Percentiles rank a stretch among this genome's conserved stretches.
Evolutionary conservation across 2,797 vertebrate genomes (phyloP).

Genomic region (Sebastes steindachneri): DNA sequence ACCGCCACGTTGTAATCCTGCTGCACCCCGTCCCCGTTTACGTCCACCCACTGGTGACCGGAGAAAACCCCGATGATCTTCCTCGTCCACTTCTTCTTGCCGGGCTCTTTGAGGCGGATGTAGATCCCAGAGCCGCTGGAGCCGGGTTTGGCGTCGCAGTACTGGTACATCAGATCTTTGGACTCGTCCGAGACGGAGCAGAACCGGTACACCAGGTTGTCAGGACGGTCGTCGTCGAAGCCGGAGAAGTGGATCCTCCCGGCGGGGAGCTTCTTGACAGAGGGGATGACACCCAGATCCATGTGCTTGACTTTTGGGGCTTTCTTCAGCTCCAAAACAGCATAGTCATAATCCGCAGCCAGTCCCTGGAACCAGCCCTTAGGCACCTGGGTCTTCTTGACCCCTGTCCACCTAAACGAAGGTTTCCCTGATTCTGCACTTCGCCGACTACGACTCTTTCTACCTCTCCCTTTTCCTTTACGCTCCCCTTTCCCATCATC

Average conservation of each 20-base stretch:
- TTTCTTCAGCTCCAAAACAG: conserved; percentile 93
- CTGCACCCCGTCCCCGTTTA: conserved; percentile 87
- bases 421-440: conserved; percentile 78
- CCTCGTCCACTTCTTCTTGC: conserved; percentile 92
- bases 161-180: conserved; percentile 93
- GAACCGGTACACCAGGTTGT: conserved; percentile 94
- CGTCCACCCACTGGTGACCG: conserved; percentile 95
- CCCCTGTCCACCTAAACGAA: conserved; percentile 94
- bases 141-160: conserved; percentile 94
- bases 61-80: conserved; percentile 95
- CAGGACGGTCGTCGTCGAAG: conserved; percentile 91
- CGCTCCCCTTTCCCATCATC: conserved; percentile 46
- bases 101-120: conserved; percentile 92
- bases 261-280: conserved; percentile 89
- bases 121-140: conserved; percentile 96
- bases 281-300: conserved; percentile 93
- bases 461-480: conserved; percentile 71
- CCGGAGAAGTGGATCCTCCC: conserved; percentile 97
- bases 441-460: conserved; percentile 70
- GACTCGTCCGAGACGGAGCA: conserved; percentile 96
- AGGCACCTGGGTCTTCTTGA: conserved; percentile 93
- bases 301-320: conserved; percentile 90
- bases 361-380: conserved; percentile 93
- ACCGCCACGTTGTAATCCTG: conserved; percentile 98
- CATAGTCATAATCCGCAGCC: conserved; percentile 94